Conservation (phyloP, 92 coral and sea anemone species). For the Phymanthus crucifer region DNA sequence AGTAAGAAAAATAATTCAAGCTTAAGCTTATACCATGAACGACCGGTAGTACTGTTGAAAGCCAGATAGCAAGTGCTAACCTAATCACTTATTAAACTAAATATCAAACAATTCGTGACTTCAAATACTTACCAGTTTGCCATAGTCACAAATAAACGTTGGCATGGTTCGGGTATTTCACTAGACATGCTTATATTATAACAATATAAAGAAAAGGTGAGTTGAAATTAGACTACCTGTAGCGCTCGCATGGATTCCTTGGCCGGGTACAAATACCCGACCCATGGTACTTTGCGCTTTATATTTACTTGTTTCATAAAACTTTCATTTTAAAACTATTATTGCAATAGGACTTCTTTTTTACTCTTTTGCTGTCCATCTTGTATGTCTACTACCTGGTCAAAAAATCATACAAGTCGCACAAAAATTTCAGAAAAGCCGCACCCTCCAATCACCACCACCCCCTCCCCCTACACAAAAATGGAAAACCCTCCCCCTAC, state of each 20-base stretch:
- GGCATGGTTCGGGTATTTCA: neutral
- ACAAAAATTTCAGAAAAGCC: constrained; percentile 3
- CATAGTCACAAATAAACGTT: constrained; percentile 7
- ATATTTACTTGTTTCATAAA: neutral
- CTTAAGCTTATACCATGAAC: constrained; percentile 8
- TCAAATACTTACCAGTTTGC: constrained; percentile 3
- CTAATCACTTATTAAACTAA: constrained; percentile 1
- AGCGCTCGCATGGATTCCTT: neutral
- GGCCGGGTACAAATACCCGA: neutral
- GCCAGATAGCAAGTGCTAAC: neutral
- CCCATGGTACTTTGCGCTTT: constrained; percentile 14
- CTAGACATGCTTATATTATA: neutral
- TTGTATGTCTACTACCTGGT: neutral
- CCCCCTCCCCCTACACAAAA: neutral
- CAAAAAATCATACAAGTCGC: constrained; percentile 1
- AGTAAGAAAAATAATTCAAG: neutral
- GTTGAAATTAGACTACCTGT: neutral
- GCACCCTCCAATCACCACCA: constrained; percentile 3
- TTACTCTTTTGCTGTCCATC: neutral
- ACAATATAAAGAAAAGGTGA: neutral
- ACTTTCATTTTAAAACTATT: neutral
- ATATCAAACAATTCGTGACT: constrained; percentile 1
- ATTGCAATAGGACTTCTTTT: constrained; percentile 1
- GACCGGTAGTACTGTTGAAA: neutral
- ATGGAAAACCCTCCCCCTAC: no score